Base-by-base conservation (phyloP, 1,140 invertebrate species). In the Chionoecetes opilio region DNA sequence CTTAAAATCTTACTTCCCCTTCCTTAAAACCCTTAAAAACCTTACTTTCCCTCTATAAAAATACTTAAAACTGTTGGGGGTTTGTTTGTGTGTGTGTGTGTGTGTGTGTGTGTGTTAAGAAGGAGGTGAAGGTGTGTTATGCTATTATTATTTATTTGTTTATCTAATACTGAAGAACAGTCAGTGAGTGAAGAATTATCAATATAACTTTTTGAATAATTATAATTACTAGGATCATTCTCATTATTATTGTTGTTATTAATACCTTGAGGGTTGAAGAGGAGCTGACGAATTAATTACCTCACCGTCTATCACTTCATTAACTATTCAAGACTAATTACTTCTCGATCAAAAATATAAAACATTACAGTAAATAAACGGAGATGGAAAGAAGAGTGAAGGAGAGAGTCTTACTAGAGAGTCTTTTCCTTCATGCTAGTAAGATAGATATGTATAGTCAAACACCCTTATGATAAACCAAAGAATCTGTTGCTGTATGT, bases 201-300 rank as follows among this genome's bases (percentile, higher is more conserved):
- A n/a, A 75, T n/a, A 75, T 75, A 6, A 26, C 1, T 17, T n/a
- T n/a, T 75, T 0, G 26, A 26, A 75, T 75, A 6, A n/a, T 75
- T 75, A 75, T 75, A n/a, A 21, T 75, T 75, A n/a, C n/a, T 75
- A 21, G 26, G 26, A 21, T 75, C n/a, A 21, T 75, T 75, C 1
- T 75, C n/a, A 75, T 75, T 75, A 75, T 75, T 75, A 75, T 75
- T 75, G n/a, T 75, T 75, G n/a, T 75, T 75, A 75, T 75, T 75
- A 75, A n/a, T 75, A 75, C n/a, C 26, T 75, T 75, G n/a, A n/a
- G n/a, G n/a, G n/a, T n/a, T n/a, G n/a, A n/a, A n/a, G n/a, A n/a
- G n/a, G n/a, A n/a, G 63, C 6, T n/a, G 63, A n/a, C 21, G 26
- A 75, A 17, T 75, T 75, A 75, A 21, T 75, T 11, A 17, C n/a